Evolutionary conservation across 2,113 vertebrate species (phyloP), one percentile per base, ranked within the genome.

Genomic region (Parus major): DNA sequence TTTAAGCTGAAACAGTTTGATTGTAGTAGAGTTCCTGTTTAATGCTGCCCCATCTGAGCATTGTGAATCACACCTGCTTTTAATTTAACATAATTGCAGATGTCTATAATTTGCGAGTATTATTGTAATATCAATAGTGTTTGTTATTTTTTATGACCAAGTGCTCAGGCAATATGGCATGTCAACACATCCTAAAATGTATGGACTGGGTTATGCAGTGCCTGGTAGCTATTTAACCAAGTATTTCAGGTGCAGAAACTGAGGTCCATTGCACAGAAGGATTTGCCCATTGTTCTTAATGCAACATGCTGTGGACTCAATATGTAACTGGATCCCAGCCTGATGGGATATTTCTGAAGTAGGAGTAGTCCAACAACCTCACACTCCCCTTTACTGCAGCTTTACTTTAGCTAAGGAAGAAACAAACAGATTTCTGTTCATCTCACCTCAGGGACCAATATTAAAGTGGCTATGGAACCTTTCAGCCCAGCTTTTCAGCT

Each of bases 1-100:
- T 73, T 91, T 73, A 65, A 59, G 47, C 72, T 73, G 76, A 72
- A 92, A 42, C 33, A 53, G 31, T 65, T 85, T 83, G 50, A 88
- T 73, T 70, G 42, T 69, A 55, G 39, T 53, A 70, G 2, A 5
- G 55, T 59, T 92, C 78, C 78, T 79, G 50, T 59, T 95, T 76
- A 81, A 15, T 57, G 60, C 53, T 42, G 27, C 46, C 50, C 41
- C 28, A 19, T 60, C n/a, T 84, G 84, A 61, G n/a, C 88, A 28
- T 76, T 64, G 63, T 77, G 73, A 82, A 55, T 60, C 0, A 0
- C 82, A 86, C 11, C 27, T 23, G 82, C 27, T 70, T 96, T 96
- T 93, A 90, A 93, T 92, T 92, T 88, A 42, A 75, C 61, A 33
- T 55, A 90, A 95, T 70, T 70, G 56, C 52, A 88, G 85, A 31